Percentiles rank a stretch among this genome's conserved stretches.
Conservation (phyloP, 2,888 invertebrate species). For the Gymnosoma rotundatum region DNA sequence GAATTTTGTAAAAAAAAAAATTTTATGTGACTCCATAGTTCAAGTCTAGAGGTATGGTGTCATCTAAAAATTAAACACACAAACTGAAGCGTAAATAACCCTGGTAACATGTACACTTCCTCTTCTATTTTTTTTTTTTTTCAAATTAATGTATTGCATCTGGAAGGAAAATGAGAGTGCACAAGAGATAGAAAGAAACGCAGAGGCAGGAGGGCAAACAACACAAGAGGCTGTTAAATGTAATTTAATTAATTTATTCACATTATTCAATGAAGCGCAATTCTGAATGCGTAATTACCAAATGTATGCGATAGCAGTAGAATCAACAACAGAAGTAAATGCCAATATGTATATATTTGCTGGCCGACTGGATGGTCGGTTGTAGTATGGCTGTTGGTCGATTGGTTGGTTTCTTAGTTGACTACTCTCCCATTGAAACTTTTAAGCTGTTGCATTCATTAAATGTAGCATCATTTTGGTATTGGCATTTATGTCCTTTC, state of each 20-base stretch:
- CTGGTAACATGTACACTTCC: conserved; percentile 8
- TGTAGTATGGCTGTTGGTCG: too few relatives aligned
- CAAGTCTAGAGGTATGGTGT: conserved; percentile 40
- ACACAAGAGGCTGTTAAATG: conserved; percentile 73
- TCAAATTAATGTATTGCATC: conserved; percentile 2
- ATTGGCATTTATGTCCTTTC: conserved; percentile 59
- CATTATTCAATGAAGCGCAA: conserved; percentile 80
- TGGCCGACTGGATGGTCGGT: neutral
- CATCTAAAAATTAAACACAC: neutral
- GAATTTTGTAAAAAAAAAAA: conserved; percentile 60
- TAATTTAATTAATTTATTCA: conserved; percentile 81
- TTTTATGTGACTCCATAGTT: conserved; percentile 66
- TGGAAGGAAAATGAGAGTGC: neutral
- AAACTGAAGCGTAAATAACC: neutral
- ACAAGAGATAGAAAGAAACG: neutral
- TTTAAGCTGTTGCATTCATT: conserved; percentile 59
- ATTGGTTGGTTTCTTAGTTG: neutral
- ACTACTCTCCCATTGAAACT: conserved; percentile 13
- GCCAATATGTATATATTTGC: neutral
- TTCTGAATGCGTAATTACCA: conserved; percentile 80
- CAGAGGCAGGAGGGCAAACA: neutral
- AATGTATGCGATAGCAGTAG: conserved; percentile 50
- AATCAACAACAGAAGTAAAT: neutral
- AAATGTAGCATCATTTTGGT: conserved; percentile 49
- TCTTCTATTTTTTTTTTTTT: conserved; percentile 4